Percentiles rank a stretch among this genome's conserved stretches.
These are phyloP conservation scores for Mus spretus DNA, from an alignment of 2,797 vertebrate genomes.

Conservation along the genomic window DNA sequence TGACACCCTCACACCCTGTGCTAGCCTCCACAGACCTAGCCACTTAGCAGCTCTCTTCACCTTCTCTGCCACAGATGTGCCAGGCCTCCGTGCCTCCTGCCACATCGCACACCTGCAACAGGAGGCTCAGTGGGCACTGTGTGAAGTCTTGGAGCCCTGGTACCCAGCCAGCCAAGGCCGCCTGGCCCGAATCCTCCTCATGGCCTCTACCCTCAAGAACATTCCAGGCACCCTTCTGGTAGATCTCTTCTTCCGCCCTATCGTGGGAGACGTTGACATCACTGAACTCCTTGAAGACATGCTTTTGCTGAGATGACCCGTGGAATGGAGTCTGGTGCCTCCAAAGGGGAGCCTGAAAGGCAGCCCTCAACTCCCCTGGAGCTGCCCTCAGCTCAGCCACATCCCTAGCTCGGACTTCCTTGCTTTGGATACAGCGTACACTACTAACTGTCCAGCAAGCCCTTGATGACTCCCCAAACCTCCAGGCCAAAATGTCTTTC, in stretches of 20 bases:
- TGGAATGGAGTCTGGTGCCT: background rate
- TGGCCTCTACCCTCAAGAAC: slow-evolving; percentile 90
- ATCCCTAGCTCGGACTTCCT: background rate
- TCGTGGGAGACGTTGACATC: slow-evolving; percentile 93
- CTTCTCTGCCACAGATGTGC: slow-evolving; percentile 89
- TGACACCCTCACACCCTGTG: background rate
- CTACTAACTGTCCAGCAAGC: background rate
- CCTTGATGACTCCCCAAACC: background rate
- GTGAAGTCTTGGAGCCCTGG: slow-evolving; percentile 91
- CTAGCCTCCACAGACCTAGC: background rate
- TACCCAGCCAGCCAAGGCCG: slow-evolving; percentile 89
- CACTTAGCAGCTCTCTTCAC: background rate
- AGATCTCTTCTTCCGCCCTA: slow-evolving; percentile 94
- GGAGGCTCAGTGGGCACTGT: slow-evolving; percentile 94
- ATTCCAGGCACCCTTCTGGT: slow-evolving; percentile 92
- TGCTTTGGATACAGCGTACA: background rate
- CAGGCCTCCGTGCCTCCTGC: slow-evolving; percentile 90
- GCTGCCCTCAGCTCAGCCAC: background rate
- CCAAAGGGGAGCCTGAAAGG: background rate
- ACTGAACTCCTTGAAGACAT: slow-evolving; percentile 92
- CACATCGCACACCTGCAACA: slow-evolving; percentile 93
- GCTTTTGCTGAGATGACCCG: slow-evolving; percentile 90
- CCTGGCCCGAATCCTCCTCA: slow-evolving; percentile 92
- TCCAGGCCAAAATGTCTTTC: background rate
- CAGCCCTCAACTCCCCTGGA: background rate